Evolutionary conservation across 2,797 vertebrate species (phyloP).

Genomic region (Petrocephalus sullivani): DNA sequence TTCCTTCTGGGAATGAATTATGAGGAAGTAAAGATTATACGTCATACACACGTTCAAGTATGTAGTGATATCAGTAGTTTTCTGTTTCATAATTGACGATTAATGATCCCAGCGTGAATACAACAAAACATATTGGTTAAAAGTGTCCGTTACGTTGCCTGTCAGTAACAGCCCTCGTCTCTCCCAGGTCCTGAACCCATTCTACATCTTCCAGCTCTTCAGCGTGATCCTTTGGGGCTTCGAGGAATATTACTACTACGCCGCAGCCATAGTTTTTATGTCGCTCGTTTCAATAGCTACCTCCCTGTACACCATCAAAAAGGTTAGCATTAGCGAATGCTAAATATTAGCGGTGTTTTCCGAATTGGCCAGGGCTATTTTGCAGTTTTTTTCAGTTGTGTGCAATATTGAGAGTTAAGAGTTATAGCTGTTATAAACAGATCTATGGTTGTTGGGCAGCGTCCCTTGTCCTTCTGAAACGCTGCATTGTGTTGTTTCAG

Average conservation of each 20-base stretch:
- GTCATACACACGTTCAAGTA: background rate
- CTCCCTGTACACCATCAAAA: conserved; percentile 96
- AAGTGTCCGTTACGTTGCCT: background rate
- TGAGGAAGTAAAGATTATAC: background rate
- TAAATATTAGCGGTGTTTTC: background rate
- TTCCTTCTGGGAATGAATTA: background rate
- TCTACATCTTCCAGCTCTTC: conserved; percentile 99
- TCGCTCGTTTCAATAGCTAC: conserved; percentile 92
- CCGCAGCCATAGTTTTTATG: conserved; percentile 90
- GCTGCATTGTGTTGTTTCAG: conserved; percentile 54
- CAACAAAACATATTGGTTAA: background rate
- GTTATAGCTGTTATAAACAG: background rate
- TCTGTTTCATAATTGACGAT: background rate
- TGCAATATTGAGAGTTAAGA: too few relatives aligned
- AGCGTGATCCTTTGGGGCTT: conserved; percentile 92
- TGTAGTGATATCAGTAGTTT: background rate
- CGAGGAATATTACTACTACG: conserved; percentile 98
- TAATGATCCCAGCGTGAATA: background rate
- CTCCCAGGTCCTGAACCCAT: conserved; percentile 92
- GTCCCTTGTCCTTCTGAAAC: background rate
- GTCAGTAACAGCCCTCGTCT: background rate
- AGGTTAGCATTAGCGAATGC: conserved; percentile 63
- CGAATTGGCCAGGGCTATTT: background rate
- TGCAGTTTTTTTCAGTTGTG: background rate
- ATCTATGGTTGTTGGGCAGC: background rate